Percentiles rank a stretch among this genome's conserved stretches.
phyloP scores from a whole-genome alignment of 2,888 invertebrate species.

The Lepas anatifera region DNA sequence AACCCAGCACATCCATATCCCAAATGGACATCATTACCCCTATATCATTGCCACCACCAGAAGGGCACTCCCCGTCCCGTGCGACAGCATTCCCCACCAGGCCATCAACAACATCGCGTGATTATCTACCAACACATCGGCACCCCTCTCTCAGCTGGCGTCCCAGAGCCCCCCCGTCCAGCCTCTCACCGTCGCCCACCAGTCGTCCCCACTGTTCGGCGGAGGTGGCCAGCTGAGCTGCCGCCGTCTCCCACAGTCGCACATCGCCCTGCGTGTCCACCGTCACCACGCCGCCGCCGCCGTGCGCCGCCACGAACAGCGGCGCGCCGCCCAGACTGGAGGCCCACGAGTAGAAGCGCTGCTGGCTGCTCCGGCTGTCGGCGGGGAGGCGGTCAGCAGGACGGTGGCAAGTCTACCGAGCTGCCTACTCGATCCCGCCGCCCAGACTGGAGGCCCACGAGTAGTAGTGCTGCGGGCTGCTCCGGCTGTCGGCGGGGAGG shows the following conservation, averaged over 20 bases:
- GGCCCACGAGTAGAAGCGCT: conserved; percentile 39
- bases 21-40: too few relatives aligned
- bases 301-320: conserved; percentile 36
- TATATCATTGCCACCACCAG: too few relatives aligned
- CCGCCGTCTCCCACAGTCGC: conserved; percentile 43
- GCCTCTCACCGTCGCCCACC: not conserved
- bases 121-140: not conserved
- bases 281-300: conserved; percentile 41
- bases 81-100: too few relatives aligned
- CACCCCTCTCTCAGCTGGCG: not conserved
- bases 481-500: conserved; percentile 27
- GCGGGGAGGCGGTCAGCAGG: not conserved
- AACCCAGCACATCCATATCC: too few relatives aligned
- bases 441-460: conserved; percentile 38
- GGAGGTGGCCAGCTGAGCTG: conserved; percentile 36
- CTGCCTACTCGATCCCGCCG: too few relatives aligned
- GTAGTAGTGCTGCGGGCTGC: conserved; percentile 34
- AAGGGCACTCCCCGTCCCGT: too few relatives aligned
- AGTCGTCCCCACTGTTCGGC: conserved; percentile 38
- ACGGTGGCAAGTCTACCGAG: not conserved
- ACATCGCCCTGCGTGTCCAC: conserved; percentile 45
- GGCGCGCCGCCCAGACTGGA: conserved; percentile 35
- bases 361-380: conserved; percentile 30
- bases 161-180: not conserved
- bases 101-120: too few relatives aligned